These are phyloP conservation scores for Propithecus perrieri DNA, from an alignment of 2,797 vertebrate genomes.

Conservation along the genomic window DNA sequence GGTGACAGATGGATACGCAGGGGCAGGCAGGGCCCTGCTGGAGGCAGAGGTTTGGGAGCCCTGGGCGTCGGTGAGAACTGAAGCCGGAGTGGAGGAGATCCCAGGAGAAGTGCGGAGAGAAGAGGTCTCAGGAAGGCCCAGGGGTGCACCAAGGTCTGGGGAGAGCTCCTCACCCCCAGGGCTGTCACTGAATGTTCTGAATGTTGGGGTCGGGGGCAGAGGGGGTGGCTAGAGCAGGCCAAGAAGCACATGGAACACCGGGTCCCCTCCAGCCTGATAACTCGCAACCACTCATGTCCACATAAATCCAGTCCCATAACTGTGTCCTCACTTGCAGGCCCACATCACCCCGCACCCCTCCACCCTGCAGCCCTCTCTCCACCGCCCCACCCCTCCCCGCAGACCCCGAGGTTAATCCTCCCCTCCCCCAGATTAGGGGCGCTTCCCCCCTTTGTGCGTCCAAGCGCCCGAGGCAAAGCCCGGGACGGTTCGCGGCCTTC, in stretches of 20 bases:
- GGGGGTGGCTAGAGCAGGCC: not conserved
- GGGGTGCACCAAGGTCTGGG: not conserved
- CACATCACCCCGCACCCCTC: not conserved
- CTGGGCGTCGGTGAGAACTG: not conserved
- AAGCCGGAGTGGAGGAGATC: not conserved
- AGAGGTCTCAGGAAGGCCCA: not conserved
- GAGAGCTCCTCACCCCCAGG: not conserved
- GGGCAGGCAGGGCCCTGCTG: not conserved
- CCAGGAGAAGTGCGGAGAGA: not conserved
- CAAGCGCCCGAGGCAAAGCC: conserved; percentile 82
- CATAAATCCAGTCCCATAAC: not conserved
- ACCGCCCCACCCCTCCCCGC: not conserved
- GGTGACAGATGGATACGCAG: not conserved
- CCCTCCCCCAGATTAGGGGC: conserved; percentile 79
- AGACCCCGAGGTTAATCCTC: conserved; percentile 80
- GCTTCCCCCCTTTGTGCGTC: conserved; percentile 72
- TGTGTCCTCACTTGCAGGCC: not conserved
- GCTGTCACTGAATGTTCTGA: not conserved
- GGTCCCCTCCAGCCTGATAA: not conserved
- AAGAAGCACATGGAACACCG: not conserved
- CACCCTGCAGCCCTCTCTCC: not conserved
- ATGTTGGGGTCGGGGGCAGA: no score
- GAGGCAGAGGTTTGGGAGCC: not conserved
- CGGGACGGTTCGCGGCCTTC: conserved; percentile 82
- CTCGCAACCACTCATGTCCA: not conserved